Conservation (phyloP, 2,888 invertebrate species). For the Geotrupes spiniger region DNA sequence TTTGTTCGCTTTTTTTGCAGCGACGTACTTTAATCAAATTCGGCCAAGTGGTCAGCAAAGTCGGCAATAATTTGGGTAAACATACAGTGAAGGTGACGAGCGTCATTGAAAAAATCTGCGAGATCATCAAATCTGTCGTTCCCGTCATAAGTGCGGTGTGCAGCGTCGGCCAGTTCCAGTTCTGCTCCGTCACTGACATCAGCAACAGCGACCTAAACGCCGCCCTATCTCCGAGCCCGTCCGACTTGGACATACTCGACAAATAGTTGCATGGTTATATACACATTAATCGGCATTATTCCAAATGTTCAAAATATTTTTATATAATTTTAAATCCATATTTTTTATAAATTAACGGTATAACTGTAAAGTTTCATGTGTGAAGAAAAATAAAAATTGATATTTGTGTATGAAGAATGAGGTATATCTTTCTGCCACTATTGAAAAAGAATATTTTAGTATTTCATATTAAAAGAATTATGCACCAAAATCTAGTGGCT, state of each 20-base stretch:
- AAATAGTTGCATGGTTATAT: not conserved
- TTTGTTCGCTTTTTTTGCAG: constrained; percentile 31
- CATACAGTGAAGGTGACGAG: constrained; percentile 41
- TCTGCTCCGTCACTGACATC: constrained; percentile 43
- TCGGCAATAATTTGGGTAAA: constrained; percentile 44
- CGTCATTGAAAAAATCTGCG: constrained; percentile 46
- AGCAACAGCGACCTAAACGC: constrained; percentile 36
- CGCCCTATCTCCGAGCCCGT: constrained; percentile 33
- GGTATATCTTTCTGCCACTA: too few species aligned
- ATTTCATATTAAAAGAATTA: too few species aligned
- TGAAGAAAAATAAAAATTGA: too few species aligned
- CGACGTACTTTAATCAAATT: constrained; percentile 40
- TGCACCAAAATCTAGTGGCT: too few species aligned
- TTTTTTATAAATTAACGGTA: too few species aligned
- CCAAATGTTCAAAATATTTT: too few species aligned
- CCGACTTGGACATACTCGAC: constrained; percentile 18
- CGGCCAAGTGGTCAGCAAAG: constrained; percentile 41
- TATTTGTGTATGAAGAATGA: too few species aligned
- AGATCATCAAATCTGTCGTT: constrained; percentile 45
- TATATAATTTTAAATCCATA: too few species aligned
- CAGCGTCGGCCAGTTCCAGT: constrained; percentile 47
- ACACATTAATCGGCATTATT: too few species aligned
- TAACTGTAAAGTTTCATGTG: too few species aligned
- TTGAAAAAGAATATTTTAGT: too few species aligned
- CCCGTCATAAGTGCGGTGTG: constrained; percentile 47